Evolutionary conservation across 2,888 invertebrate species (phyloP).

Genomic region (Tachina lurida): DNA sequence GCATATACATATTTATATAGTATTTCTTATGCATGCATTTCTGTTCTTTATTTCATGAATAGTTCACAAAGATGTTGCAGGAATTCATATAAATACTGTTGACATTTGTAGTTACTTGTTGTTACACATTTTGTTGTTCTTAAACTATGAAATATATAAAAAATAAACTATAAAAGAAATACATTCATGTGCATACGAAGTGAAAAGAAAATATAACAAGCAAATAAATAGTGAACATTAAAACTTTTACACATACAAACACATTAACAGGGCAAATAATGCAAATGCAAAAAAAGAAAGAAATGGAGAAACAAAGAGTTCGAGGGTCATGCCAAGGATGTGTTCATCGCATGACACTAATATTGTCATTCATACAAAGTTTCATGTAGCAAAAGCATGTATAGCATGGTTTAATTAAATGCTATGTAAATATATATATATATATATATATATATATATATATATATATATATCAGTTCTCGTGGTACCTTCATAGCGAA

Average conservation of each 20-base stretch:
- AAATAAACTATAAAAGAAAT: constrained; percentile 44
- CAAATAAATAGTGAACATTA: constrained; percentile 31
- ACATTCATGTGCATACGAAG: constrained; percentile 18
- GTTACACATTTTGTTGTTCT: constrained; percentile 50
- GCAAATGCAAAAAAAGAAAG: constrained; percentile 1
- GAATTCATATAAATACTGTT: constrained; percentile 67
- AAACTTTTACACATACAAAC: constrained; percentile 13
- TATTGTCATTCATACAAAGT: constrained; percentile 22
- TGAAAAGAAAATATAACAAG: constrained; percentile 8
- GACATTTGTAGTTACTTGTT: constrained; percentile 70
- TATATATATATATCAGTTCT: too few species aligned
- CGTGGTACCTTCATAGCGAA: too few species aligned
- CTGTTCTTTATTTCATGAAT: constrained; percentile 54
- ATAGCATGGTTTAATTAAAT: constrained; percentile 32
- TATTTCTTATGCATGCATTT: constrained; percentile 6
- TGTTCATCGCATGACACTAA: constrained; percentile 50
- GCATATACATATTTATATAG: constrained; percentile 6
- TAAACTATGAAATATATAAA: constrained; percentile 44
- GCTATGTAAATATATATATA: constrained; percentile 14
- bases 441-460: not conserved
- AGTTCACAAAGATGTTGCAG: constrained; percentile 61
- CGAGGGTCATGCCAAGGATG: constrained; percentile 67
- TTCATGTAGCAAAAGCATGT: not conserved
- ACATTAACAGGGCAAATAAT: not conserved
- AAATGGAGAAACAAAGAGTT: constrained; percentile 40